phyloP scores from a whole-genome alignment of 2,113 vertebrate genomes.

The Ceyx cyanopectus region DNA sequence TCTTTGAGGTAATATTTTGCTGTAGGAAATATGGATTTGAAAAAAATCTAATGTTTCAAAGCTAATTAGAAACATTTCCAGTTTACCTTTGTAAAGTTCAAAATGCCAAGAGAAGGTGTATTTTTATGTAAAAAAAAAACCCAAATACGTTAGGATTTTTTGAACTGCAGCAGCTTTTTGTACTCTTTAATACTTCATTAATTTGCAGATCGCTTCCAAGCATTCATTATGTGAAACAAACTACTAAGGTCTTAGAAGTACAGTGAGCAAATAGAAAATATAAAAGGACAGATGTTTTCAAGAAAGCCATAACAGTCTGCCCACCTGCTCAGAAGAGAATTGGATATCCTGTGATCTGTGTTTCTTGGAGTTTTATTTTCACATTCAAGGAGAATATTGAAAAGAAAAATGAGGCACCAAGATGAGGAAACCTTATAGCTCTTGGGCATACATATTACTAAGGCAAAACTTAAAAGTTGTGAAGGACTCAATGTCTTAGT shows the following conservation, averaged over 20 bases:
- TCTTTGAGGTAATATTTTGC: neutral
- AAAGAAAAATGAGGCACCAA: neutral
- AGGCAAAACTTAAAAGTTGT: neutral
- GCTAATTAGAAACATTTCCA: neutral
- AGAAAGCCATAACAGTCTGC: neutral
- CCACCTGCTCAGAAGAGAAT: neutral
- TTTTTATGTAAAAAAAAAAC: neutral
- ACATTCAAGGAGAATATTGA: neutral
- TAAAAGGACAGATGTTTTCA: neutral
- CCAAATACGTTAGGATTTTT: neutral
- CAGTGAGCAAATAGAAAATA: neutral
- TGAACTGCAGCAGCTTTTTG: neutral
- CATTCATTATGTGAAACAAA: neutral
- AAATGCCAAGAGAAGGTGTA: neutral
- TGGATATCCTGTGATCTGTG: neutral
- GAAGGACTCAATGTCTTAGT: neutral
- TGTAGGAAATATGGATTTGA: neutral
- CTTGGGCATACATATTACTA: neutral
- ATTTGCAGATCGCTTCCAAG: neutral
- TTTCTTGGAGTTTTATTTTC: neutral
- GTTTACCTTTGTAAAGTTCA: neutral
- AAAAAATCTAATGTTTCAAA: neutral
- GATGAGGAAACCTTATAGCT: neutral
- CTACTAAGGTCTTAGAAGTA: neutral
- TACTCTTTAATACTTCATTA: neutral